phyloP scores from a whole-genome alignment of 2,888 invertebrate species.

The Eustalomyia histrio region DNA sequence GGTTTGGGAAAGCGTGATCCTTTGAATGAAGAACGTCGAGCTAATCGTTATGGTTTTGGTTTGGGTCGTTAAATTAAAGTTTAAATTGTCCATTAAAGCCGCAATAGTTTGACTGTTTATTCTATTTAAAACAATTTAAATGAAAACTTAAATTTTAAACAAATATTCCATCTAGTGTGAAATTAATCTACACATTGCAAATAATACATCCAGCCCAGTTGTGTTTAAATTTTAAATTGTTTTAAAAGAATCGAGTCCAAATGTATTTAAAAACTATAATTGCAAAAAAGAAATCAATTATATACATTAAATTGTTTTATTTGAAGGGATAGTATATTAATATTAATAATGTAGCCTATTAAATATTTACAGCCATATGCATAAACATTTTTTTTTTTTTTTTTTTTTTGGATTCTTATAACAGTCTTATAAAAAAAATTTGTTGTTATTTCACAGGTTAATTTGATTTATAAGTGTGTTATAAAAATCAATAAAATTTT shows the following conservation, averaged over 20 bases:
- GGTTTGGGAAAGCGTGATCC: constrained; percentile 84
- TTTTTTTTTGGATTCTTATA: too few species aligned
- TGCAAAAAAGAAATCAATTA: background rate
- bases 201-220: background rate
- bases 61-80: constrained; percentile 80
- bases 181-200: background rate
- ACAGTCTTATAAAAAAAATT: too few species aligned
- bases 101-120: background rate
- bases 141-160: background rate
- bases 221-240: background rate
- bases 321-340: constrained; percentile 56
- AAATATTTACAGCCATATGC: too few species aligned
- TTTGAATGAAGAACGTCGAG: constrained; percentile 69
- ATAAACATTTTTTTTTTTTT: too few species aligned
- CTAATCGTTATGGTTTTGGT: constrained; percentile 81
- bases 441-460: too few species aligned
- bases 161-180: background rate
- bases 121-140: background rate
- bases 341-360: constrained; percentile 22
- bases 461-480: too few species aligned
- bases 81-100: background rate
- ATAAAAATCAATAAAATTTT: too few species aligned
- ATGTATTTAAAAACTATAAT: background rate
- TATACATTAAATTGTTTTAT: constrained; percentile 41
- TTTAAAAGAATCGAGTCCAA: constrained; percentile 12